Evolutionary conservation across 2,113 vertebrate genomes (phyloP).

Genomic region (Numenius arquata): DNA sequence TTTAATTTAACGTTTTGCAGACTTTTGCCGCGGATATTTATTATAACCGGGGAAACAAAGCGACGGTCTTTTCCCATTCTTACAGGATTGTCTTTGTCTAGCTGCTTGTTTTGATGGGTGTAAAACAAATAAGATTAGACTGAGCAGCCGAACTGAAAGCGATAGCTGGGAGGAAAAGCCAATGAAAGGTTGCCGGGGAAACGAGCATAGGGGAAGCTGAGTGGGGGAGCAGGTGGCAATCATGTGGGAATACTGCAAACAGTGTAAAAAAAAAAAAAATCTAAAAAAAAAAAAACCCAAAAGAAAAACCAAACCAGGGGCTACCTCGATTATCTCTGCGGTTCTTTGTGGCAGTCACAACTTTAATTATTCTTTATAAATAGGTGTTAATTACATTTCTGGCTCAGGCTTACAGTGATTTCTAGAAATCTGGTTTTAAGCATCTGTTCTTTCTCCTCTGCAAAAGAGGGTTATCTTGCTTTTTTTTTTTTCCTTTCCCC

Average conservation of each 20-base stretch:
- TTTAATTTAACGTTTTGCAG: constrained; percentile 59
- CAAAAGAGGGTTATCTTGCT: constrained; percentile 63
- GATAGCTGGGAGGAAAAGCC: constrained; percentile 88
- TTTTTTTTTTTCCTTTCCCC: not conserved
- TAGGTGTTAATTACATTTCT: constrained; percentile 87
- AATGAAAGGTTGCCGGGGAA: constrained; percentile 89
- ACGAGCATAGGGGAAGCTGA: constrained; percentile 85
- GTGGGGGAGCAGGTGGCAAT: constrained; percentile 88
- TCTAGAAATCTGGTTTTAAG: constrained; percentile 80
- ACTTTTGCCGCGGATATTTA: constrained; percentile 69
- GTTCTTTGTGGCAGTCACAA: constrained; percentile 82
- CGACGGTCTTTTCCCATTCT: constrained; percentile 80
- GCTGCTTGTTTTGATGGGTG: constrained; percentile 89
- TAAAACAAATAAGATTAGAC: constrained; percentile 91
- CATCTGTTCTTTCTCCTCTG: constrained; percentile 77
- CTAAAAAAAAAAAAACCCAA: constrained; percentile 9
- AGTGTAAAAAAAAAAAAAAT: constrained; percentile 66
- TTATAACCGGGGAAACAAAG: constrained; percentile 74
- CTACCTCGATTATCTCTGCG: constrained; percentile 81
- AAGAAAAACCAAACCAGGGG: constrained; percentile 1
- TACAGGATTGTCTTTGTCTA: constrained; percentile 85
- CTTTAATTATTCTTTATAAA: constrained; percentile 87
- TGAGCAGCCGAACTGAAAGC: constrained; percentile 88
- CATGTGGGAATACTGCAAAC: constrained; percentile 87
- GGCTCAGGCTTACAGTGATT: constrained; percentile 78